A percentile compares a stretch with the other conserved stretches of the same genome.
Evolutionary conservation across 2,113 vertebrate genomes (phyloP).

Genomic region (Mola mola): DNA sequence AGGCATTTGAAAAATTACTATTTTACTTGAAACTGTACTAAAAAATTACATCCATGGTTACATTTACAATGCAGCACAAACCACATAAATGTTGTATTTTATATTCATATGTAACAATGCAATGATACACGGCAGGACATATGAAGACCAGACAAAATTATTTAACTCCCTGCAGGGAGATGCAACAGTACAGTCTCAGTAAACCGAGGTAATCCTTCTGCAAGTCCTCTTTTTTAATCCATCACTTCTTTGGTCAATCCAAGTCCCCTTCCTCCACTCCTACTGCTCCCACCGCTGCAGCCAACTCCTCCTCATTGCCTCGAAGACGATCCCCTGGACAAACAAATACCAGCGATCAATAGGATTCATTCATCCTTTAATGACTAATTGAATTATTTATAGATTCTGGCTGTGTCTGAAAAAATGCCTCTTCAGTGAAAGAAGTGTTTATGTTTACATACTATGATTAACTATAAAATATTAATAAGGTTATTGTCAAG

Average conservation of each 20-base stretch:
- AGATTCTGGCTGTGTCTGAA: neutral
- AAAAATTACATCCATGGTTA: slow-evolving; percentile 25
- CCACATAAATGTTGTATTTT: slow-evolving; percentile 15
- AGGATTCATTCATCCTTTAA: neutral
- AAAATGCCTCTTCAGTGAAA: no score
- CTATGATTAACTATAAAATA: neutral
- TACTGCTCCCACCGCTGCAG: slow-evolving; percentile 79
- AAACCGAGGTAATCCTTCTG: neutral
- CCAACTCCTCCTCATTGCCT: slow-evolving; percentile 90
- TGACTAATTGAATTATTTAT: no score
- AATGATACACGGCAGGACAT: slow-evolving; percentile 1
- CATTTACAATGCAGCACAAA: slow-evolving; percentile 12
- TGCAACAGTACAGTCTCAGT: slow-evolving; percentile 10
- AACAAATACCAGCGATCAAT: slow-evolving; percentile 6
- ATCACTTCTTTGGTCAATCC: slow-evolving; percentile 79
- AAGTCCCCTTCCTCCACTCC: slow-evolving; percentile 86
- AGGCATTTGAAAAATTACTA: slow-evolving; percentile 29
- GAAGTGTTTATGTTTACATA: neutral
- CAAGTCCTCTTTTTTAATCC: no score
- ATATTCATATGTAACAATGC: slow-evolving; percentile 10
- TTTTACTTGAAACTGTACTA: slow-evolving; percentile 67
- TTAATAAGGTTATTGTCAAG: no score
- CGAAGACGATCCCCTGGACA: slow-evolving; percentile 89
- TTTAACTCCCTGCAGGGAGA: neutral
- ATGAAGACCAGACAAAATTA: slow-evolving; percentile 16